Evolutionary conservation across 2,888 invertebrate species (phyloP).

Genomic region (Gasteruption jaculator): DNA sequence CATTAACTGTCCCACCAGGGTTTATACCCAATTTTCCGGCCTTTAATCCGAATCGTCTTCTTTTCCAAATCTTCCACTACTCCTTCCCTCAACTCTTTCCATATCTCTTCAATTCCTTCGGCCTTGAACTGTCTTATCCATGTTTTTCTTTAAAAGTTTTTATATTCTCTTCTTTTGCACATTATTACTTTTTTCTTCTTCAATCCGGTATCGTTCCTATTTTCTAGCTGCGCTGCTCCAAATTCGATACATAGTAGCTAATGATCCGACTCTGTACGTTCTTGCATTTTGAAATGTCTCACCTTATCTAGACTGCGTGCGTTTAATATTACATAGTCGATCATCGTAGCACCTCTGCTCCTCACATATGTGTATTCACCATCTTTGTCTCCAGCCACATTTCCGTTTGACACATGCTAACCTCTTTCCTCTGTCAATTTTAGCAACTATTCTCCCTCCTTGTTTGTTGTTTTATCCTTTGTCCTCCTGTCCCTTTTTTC

Average conservation of each 20-base stretch:
- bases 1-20: too few relatives aligned
- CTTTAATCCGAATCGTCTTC: constrained; percentile 5
- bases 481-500: neutral
- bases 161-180: too few relatives aligned
- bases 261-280: too few relatives aligned
- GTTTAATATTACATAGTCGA: constrained; percentile 6
- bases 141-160: too few relatives aligned
- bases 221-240: too few relatives aligned
- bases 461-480: constrained; percentile 3
- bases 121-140: neutral
- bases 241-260: too few relatives aligned
- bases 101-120: neutral
- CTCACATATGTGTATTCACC: constrained; percentile 5
- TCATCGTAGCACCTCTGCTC: constrained; percentile 3
- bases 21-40: too few relatives aligned
- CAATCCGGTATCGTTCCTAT: too few relatives aligned
- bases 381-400: neutral
- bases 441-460: constrained; percentile 3
- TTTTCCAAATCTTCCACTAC: constrained; percentile 2
- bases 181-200: too few relatives aligned
- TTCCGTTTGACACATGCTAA: constrained; percentile 1
- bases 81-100: neutral
- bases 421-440: constrained; percentile 2
- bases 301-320: too few relatives aligned
- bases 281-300: too few relatives aligned